Percentiles rank a stretch among this genome's conserved stretches.
Evolutionary conservation across 2,113 vertebrate genomes (phyloP).

Genomic region (Axis porcinus): DNA sequence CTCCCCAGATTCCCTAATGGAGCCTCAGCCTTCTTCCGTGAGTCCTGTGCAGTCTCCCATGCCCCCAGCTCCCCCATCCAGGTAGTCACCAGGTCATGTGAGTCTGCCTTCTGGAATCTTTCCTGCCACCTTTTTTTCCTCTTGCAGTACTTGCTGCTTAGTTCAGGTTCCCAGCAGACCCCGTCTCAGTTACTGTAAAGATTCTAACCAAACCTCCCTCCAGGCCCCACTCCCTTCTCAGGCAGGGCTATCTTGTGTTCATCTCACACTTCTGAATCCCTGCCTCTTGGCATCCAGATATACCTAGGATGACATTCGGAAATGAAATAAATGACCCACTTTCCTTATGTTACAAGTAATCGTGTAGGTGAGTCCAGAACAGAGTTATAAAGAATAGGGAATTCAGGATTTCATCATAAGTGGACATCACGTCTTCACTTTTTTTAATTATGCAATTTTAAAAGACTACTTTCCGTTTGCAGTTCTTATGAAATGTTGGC

Average conservation of each 20-base stretch:
- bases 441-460: not conserved
- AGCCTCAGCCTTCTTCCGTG: not conserved
- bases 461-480: not conserved
- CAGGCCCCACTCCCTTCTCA: not conserved
- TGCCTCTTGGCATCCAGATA: not conserved
- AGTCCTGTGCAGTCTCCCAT: not conserved
- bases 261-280: not conserved
- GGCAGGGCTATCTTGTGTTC: not conserved
- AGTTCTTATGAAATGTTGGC: not conserved
- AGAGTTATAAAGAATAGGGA: not conserved
- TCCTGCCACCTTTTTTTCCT: not conserved
- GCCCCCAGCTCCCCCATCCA: too few species aligned
- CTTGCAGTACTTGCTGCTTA: not conserved
- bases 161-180: not conserved
- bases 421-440: not conserved
- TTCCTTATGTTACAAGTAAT: not conserved
- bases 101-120: not conserved
- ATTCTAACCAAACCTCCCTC: not conserved
- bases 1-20: accelerated
- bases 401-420: not conserved
- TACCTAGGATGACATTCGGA: not conserved
- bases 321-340: not conserved
- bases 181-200: not conserved
- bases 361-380: not conserved
- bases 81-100: not conserved